Evolutionary conservation across 1,140 invertebrate genomes (phyloP), one percentile per base, ranked within the genome.

Genomic region (Pygmarrhopalites habei): DNA sequence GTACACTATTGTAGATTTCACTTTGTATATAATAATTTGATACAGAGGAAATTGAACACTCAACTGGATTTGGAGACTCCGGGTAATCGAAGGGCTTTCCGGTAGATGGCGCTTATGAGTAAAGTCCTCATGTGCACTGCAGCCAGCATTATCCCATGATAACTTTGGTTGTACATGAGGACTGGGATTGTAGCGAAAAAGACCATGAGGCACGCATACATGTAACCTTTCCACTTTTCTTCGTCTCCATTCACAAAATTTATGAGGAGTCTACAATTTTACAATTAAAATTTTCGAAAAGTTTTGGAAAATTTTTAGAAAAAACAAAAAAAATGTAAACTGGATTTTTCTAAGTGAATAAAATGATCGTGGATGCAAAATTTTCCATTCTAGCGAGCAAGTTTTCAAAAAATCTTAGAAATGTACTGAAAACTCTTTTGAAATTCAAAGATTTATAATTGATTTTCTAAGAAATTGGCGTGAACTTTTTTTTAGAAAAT

Each of bases 71-170:
- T n/a, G n/a, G n/a, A n/a, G n/a, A n/a, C n/a, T n/a, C n/a, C n/a
- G n/a, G 89, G 91, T 74, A 92, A 84, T 47, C 82, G 77, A 39
- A 91, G 75, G 23, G 73, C 68, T 69, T 98, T 99, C 72, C 86
- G 82, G 75, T 98, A 99, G 67, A 99, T 90, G 53, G 93, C 85
- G 67, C 92, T 89, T 7, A 95, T 93, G 23, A 99, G 78, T 0
- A 91, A 87, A 0, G 94, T 95, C 63, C 95, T 79, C 65, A 98
- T 87, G 43, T 90, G 82, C 79, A 98, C 84, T 7, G 93, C 95
- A 25, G 96, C 86, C 35, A 94, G 77, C 72, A 89, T 90, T 88
- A 95, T 94, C 30, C 86, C 80, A 72, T 92, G 86, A 75, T 93
- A 93, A 76, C 95, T 95, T 67, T 93, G 90, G 0, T 49, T 83